These are phyloP conservation scores for Arvicanthis niloticus DNA, from an alignment of 2,113 vertebrate genomes.

Conservation along the genomic window DNA sequence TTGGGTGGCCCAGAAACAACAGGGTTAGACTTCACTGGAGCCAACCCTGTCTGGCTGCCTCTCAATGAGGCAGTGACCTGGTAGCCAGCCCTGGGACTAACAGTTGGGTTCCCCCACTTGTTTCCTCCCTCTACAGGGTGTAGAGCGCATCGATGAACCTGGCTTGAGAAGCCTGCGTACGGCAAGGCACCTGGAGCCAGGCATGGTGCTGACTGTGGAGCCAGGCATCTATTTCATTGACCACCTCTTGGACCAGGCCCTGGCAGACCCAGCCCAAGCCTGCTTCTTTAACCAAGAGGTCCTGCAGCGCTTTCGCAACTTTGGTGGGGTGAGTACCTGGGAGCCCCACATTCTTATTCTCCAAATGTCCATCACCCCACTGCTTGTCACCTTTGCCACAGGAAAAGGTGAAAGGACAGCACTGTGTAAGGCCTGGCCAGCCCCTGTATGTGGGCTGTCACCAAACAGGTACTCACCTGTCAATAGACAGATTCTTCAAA, in stretches of 20 bases:
- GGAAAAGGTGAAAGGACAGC: neutral
- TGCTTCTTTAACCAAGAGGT: constrained; percentile 92
- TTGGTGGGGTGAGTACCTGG: constrained; percentile 93
- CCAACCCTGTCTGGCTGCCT: neutral
- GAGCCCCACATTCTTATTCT: neutral
- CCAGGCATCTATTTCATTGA: constrained; percentile 98
- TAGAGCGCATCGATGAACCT: constrained; percentile 90
- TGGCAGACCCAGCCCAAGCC: constrained; percentile 87
- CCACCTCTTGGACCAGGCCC: constrained; percentile 93
- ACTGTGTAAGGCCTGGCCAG: neutral
- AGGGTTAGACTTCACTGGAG: neutral
- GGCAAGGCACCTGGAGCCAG: constrained; percentile 89
- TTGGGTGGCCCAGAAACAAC: neutral
- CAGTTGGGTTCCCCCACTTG: too few relatives aligned
- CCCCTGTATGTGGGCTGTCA: neutral
- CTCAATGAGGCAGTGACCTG: neutral
- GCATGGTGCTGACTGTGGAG: constrained; percentile 98
- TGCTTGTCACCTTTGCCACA: neutral
- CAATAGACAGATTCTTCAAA: neutral
- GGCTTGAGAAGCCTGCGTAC: constrained; percentile 95
- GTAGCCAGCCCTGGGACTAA: neutral
- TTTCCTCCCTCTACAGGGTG: constrained; percentile 85
- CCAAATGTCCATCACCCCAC: neutral
- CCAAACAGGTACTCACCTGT: neutral
- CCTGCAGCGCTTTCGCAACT: constrained; percentile 92